Evolutionary conservation across 2,113 vertebrate species (phyloP), one percentile per base, ranked within the genome.

Genomic region (Willisornis vidua): DNA sequence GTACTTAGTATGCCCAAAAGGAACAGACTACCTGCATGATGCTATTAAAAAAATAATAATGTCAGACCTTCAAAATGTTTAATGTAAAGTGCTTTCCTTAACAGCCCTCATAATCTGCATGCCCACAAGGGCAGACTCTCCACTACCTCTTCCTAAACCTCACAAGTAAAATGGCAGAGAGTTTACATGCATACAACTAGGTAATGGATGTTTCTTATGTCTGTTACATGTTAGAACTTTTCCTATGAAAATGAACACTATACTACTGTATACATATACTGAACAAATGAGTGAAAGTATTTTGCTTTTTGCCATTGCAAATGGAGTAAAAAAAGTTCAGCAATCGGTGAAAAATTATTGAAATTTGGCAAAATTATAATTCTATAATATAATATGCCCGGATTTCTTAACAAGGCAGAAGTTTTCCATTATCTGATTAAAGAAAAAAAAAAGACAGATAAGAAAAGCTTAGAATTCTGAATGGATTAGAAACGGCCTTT

Each of bases 391-490:
- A 96, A 75, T 85, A 68, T 59, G 31, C 45, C 33, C 76, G 92
- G 65, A 86, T 91, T 96, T 95, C 96, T 96, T 96, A 94, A 95
- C 83, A 96, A 97, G 51, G 63, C 43, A 89, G 78, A 96, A 97
- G 85, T 93, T 97, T 97, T 94, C 93, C 84, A 66, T 95, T 95
- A 93, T 95, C 91, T 96, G 67, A 94, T 89, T 61, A 95, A 92
- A 19, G 35, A 58, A 12, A 15, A 12, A 39, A 62, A 26, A 18
- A 17, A 66, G 93, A 29, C 5, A 92, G 70, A 77, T 77, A 77
- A 87, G 94, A 96, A 94, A 94, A 97, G 59, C 13, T 26, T 59
- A 95, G 82, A 74, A 91, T 80, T 73, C 82, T 92, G 81, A 93
- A 65, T 85, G 91, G 84, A 85, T 96, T 96, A 90, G 90, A 96